Conservation (phyloP, 2,888 invertebrate species). For the Entomobrya multifasciata region DNA sequence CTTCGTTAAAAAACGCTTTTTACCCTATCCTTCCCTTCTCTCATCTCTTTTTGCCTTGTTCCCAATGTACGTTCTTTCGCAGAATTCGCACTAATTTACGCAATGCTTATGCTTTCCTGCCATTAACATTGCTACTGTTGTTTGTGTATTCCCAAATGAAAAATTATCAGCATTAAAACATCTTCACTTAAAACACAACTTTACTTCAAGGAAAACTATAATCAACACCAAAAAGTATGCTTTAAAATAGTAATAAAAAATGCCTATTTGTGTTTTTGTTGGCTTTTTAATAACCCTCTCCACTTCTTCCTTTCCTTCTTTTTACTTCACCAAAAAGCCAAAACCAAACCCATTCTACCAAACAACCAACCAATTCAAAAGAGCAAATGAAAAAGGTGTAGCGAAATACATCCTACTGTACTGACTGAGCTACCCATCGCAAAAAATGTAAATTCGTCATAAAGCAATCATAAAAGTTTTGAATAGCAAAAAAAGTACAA, state of each 20-base stretch:
- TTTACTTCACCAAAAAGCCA: neutral
- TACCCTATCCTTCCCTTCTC: neutral
- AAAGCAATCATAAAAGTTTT: slow-evolving; percentile 18
- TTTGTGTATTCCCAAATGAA: slow-evolving; percentile 34
- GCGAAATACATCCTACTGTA: too few relatives aligned
- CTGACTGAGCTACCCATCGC: too few relatives aligned
- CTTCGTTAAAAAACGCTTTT: neutral
- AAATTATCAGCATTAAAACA: slow-evolving; percentile 18
- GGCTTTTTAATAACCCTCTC: slow-evolving; percentile 20
- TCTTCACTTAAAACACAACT: too few relatives aligned
- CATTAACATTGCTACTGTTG: too few relatives aligned
- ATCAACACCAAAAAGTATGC: slow-evolving; percentile 45
- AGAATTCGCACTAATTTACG: slow-evolving; percentile 7
- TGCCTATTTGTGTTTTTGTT: neutral
- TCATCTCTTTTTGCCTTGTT: neutral
- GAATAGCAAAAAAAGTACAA: slow-evolving; percentile 34
- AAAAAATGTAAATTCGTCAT: slow-evolving; percentile 27
- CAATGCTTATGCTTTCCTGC: neutral
- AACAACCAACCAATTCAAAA: slow-evolving; percentile 3
- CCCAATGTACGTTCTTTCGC: too few relatives aligned
- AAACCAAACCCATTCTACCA: slow-evolving; percentile 42
- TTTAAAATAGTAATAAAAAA: slow-evolving; percentile 45
- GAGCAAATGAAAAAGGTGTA: neutral
- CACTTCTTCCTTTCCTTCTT: neutral
- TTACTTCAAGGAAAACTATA: slow-evolving; percentile 14